Evolutionary conservation across 2,888 invertebrate species (phyloP), one percentile per base, ranked within the genome.

Genomic region (Andrena dorsata): DNA sequence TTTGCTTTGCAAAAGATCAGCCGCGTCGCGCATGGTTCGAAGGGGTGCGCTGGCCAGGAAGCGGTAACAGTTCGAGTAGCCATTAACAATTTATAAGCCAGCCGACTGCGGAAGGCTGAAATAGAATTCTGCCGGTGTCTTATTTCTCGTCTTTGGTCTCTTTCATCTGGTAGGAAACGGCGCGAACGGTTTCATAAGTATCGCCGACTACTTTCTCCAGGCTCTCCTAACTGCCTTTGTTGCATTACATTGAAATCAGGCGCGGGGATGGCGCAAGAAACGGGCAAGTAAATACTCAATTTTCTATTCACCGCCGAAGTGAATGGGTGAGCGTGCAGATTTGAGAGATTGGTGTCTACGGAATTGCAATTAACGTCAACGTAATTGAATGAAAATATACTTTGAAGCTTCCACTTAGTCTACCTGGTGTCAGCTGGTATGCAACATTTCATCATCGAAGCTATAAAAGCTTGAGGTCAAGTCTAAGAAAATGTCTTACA

Each of bases 121-220:
- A 78, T 47, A 30, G 56, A 66, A 41, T 56, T 32, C 65, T 61
- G n/a, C 30, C 26, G 13, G 53, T 78, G 68, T 78, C 75, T 20
- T 20, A 32, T 32, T 66, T 63, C 80, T 66, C 26, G 51, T 8
- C 20, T 69, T 49, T 77, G 47, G 58, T 69, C 71, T 71, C 60
- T 63, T 75, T 70, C 53, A 2, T 28, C 8, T 49, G 20, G 53
- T 71, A 80, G 76, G 76, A 70, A 76, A 75, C 58, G 64, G 63
- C 65, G 74, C 13, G 69, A 81, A 80, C 58, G 80, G 66, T 80
- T 80, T 80, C 82, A 76, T 82, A 82, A 82, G 80, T 71, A 80
- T 79, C 49, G 51, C 64, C 64, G 35, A 76, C 82, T 80, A 80
- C 80, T 78, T 80, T 82, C 80, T 76, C 82, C 76, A 20, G 47